Base-by-base conservation (phyloP, 2,888 invertebrate species). In the Diarsia dahlii region DNA sequence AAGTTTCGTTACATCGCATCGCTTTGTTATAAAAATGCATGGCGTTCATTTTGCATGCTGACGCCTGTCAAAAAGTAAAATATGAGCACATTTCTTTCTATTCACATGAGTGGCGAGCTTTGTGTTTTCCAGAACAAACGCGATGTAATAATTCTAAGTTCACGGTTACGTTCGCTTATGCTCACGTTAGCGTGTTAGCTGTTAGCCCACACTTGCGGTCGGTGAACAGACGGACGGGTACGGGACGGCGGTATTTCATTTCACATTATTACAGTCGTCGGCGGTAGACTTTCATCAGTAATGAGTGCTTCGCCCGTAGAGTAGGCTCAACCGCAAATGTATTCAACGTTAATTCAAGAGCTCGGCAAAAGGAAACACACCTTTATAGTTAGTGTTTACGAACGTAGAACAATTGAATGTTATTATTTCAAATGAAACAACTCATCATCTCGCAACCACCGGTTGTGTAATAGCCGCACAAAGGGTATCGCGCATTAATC, bases 211-310 rank as follows among this genome's bases (percentile, higher is more conserved):
- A 84, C 87, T 90, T 94, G 95, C 92, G 95, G 95, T 94, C 90
- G 88, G 89, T 86, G 84, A 88, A 91, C 91, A 93, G 93, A 93
- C 93, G 87, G 89, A 87, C 90, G 89, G 91, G 87, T 90, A 28
- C 28, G 28, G 28, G 28, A 28, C 28, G 28, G 91, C 88, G 90
- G 90, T 93, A 93, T 94, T 94, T 92, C 92, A 95, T 95, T 95
- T 94, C 91, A 91, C 89, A 92, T 94, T 94, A 95, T 94, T 94
- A 93, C 91, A 91, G 89, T 90, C 91, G 88, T 86, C 86, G 90
- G 91, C 92, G 93, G 93, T 90, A 91, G 90, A 93, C 94, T 95
- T 95, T 94, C 95, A 93, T 93, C 91, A 89, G 91, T 94, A 94
- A 95, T 94, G 92, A 94, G 91, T 90, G 89, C 91, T 86, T 89